These are phyloP conservation scores for Melanocharis versteri DNA, from an alignment of 2,113 vertebrate species.

Conservation along the genomic window DNA sequence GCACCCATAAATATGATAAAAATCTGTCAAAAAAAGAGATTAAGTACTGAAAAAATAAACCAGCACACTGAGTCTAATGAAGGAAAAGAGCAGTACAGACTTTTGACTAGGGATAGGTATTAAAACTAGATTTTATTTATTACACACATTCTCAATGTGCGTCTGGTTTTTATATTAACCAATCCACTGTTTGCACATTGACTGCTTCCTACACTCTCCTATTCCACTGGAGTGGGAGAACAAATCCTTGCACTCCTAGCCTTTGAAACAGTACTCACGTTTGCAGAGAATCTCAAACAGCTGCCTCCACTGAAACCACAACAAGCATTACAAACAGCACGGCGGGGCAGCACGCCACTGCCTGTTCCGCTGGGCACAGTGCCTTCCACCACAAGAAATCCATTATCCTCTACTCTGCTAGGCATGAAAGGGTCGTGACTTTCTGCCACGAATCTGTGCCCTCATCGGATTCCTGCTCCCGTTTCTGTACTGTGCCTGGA, in stretches of 20 bases:
- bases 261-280: not conserved
- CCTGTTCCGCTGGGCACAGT: not conserved
- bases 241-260: not conserved
- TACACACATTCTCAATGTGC: not conserved
- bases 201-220: not conserved
- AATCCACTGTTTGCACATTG: not conserved
- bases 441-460: not conserved
- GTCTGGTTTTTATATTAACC: not conserved
- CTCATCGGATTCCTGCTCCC: not conserved
- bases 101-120: not conserved
- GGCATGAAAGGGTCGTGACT: not conserved
- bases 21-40: not conserved
- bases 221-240: not conserved
- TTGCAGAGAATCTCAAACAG: not conserved
- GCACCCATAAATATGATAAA: not conserved
- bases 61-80: not conserved
- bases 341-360: accelerated
- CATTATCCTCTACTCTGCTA: not conserved
- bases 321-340: not conserved
- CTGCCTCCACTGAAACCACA: not conserved
- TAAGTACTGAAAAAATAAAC: not conserved
- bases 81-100: not conserved
- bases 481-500: not conserved
- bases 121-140: not conserved
- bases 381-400: not conserved